Evolutionary conservation across 2,797 vertebrate genomes (phyloP).

Genomic region (Margarornis squamiger): DNA sequence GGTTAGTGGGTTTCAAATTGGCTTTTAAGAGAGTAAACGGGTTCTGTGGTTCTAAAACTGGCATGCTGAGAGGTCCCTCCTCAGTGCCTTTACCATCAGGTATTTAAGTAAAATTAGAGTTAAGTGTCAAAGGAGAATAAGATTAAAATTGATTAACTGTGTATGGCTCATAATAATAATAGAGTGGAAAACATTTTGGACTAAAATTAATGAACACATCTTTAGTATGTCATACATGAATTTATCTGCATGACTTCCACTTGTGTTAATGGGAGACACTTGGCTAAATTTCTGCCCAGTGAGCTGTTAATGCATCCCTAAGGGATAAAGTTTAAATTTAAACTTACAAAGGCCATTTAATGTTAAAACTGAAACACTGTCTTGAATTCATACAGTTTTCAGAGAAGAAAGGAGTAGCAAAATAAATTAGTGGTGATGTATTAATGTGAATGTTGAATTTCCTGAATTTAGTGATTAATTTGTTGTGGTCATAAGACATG

Average conservation of each 20-base stretch:
- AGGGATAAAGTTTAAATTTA: slow-evolving; percentile 55
- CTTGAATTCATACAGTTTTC: not conserved
- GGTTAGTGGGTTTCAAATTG: not conserved
- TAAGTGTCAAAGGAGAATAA: not conserved
- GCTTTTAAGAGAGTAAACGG: not conserved
- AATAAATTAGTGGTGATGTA: slow-evolving; percentile 6
- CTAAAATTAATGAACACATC: slow-evolving; percentile 36
- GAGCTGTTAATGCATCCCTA: slow-evolving; percentile 35
- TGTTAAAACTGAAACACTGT: slow-evolving; percentile 7
- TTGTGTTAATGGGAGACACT: slow-evolving; percentile 38
- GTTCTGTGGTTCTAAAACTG: not conserved
- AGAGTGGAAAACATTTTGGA: slow-evolving; percentile 39
- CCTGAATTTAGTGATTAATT: not conserved
- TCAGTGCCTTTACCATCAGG: not conserved
- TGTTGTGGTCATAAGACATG: fast-evolving
- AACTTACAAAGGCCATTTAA: slow-evolving; percentile 47
- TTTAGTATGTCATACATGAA: slow-evolving; percentile 26
- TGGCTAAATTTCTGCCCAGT: slow-evolving; percentile 22
- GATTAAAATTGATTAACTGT: slow-evolving; percentile 13
- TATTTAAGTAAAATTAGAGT: slow-evolving; percentile 11
- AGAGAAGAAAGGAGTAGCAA: not conserved
- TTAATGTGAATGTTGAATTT: not conserved
- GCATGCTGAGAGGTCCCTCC: not conserved
- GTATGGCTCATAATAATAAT: slow-evolving; percentile 1
- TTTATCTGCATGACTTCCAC: slow-evolving; percentile 46